Conservation (phyloP, 2,888 invertebrate species). For the Tolmerus cingulatus region DNA sequence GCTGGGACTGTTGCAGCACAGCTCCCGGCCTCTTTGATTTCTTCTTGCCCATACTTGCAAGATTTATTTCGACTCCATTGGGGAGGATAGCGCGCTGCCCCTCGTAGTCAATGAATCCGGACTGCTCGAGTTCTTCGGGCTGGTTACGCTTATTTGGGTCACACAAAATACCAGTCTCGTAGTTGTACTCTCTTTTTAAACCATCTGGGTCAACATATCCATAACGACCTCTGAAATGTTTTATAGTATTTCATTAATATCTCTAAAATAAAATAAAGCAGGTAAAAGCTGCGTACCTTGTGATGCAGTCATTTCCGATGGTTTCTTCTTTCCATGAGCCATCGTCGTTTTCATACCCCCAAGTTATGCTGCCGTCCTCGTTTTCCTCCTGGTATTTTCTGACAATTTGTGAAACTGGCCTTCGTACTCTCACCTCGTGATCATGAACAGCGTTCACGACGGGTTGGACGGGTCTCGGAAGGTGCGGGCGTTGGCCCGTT, state of each 20-base stretch:
- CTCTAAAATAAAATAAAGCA: neutral
- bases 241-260: neutral
- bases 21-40: constrained; percentile 73
- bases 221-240: constrained; percentile 72
- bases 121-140: constrained; percentile 66
- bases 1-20: constrained; percentile 51
- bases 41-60: constrained; percentile 73
- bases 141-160: constrained; percentile 64
- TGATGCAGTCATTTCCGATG: constrained; percentile 79
- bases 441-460: constrained; percentile 57
- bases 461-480: constrained; percentile 56
- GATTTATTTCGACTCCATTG: constrained; percentile 76
- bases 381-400: constrained; percentile 81
- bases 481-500: constrained; percentile 60
- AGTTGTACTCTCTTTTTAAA: constrained; percentile 80
- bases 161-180: constrained; percentile 79
- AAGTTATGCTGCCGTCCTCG: constrained; percentile 77
- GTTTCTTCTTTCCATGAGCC: constrained; percentile 87
- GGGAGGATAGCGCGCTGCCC: constrained; percentile 77
- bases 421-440: constrained; percentile 64
- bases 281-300: constrained; percentile 60
- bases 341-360: constrained; percentile 90
- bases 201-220: constrained; percentile 88
- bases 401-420: constrained; percentile 76
- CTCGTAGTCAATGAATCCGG: constrained; percentile 77